phyloP scores from a whole-genome alignment of 1,140 invertebrate species.

The Cherax destructor region DNA sequence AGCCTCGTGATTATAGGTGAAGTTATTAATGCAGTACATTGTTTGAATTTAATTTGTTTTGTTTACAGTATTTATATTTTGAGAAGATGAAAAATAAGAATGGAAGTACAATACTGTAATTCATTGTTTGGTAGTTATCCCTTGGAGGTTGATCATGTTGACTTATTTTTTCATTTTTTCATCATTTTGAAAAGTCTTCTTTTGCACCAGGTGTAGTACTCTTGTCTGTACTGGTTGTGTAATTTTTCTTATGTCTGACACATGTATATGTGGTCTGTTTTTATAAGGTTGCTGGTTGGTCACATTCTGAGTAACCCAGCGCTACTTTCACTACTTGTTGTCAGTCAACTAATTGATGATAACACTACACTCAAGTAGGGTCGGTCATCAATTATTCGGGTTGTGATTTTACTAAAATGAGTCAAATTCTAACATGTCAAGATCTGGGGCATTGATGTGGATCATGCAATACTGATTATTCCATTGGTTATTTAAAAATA shows the following conservation, averaged over 20 bases:
- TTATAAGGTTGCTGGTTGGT: not conserved
- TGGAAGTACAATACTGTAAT: not conserved
- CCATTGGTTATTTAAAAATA: not conserved
- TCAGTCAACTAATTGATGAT: not conserved
- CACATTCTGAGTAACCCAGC: not conserved
- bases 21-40: not conserved
- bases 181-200: not conserved
- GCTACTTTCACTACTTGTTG: not conserved
- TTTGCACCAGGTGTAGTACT: not conserved
- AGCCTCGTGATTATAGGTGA: not conserved
- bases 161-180: not conserved
- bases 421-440: not conserved
- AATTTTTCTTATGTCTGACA: not conserved
- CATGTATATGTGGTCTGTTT: not conserved
- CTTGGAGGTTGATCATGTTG: not conserved
- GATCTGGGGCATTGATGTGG: not conserved
- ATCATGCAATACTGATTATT: not conserved
- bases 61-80: not conserved
- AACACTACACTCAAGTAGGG: not conserved
- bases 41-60: not conserved
- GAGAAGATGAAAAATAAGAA: not conserved
- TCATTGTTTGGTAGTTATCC: not conserved
- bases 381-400: not conserved
- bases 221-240: slow-evolving; percentile 9
- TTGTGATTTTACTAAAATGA: not conserved